These are phyloP conservation scores for Triplophysa dalaica DNA, from an alignment of 2,113 vertebrate genomes.

Conservation along the genomic window DNA sequence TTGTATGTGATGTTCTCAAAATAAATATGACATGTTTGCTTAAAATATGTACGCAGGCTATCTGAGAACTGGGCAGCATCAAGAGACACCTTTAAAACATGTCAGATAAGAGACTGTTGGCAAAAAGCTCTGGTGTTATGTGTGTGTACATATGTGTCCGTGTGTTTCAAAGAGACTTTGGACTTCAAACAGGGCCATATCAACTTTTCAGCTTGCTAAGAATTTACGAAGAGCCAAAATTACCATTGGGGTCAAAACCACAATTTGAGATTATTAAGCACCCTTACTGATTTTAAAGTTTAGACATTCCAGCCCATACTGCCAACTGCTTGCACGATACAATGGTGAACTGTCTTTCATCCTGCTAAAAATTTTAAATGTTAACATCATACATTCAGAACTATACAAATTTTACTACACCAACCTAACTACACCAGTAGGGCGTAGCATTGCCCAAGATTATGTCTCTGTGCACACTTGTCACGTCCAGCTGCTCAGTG, in stretches of 20 bases:
- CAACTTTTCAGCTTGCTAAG: slow-evolving; percentile 50
- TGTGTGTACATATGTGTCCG: slow-evolving; percentile 4
- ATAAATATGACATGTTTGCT: neutral
- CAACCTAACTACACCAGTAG: slow-evolving; percentile 10
- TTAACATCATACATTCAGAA: neutral
- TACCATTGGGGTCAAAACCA: slow-evolving; percentile 52
- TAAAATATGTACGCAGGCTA: neutral
- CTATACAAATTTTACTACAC: neutral
- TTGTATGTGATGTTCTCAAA: neutral
- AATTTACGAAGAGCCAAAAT: slow-evolving; percentile 54
- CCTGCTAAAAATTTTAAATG: neutral
- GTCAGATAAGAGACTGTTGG: slow-evolving; percentile 19
- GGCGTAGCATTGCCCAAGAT: slow-evolving; percentile 21
- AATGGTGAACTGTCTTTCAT: neutral
- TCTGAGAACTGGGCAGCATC: slow-evolving; percentile 4
- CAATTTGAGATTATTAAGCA: slow-evolving; percentile 35
- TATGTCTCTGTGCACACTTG: neutral
- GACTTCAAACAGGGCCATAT: slow-evolving; percentile 54
- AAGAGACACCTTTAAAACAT: slow-evolving; percentile 6
- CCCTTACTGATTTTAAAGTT: neutral
- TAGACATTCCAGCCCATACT: neutral
- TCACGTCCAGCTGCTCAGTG: neutral
- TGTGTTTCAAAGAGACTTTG: slow-evolving; percentile 40
- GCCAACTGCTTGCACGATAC: neutral
- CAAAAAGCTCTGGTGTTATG: slow-evolving; percentile 7